Conservation (phyloP, 92 coral and sea anemone species). For the Anthopleura xanthogrammica region DNA sequence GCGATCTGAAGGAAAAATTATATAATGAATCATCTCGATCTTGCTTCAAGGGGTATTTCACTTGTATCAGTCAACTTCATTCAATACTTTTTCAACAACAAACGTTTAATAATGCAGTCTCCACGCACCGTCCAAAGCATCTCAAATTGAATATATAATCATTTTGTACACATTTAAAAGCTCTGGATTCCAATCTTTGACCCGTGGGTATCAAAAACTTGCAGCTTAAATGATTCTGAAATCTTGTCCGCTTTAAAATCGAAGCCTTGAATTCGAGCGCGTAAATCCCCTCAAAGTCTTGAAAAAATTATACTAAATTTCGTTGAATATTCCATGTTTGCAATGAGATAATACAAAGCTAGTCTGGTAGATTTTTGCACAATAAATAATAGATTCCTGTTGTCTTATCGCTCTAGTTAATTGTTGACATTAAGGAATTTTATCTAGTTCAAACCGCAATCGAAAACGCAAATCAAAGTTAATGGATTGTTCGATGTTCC, state of each 20-base stretch:
- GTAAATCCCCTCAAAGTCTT: too few relatives aligned
- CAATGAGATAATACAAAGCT: not conserved
- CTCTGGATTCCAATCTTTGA: not conserved
- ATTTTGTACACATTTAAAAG: not conserved
- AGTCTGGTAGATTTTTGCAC: not conserved
- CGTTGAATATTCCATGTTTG: too few relatives aligned
- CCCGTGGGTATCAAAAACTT: too few relatives aligned
- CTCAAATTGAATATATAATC: too few relatives aligned
- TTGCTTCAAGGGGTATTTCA: too few relatives aligned
- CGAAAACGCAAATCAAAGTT: not conserved
- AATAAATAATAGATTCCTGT: slow-evolving; percentile 1
- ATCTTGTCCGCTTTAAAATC: not conserved
- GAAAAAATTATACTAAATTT: too few relatives aligned
- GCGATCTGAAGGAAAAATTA: too few relatives aligned
- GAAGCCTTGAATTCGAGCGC: not conserved
- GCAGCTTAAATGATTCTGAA: not conserved
- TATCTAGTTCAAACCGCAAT: slow-evolving; percentile 10
- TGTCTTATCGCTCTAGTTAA: not conserved
- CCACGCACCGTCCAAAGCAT: too few relatives aligned
- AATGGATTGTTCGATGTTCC: not conserved
- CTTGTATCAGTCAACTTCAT: too few relatives aligned
- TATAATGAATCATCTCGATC: too few relatives aligned
- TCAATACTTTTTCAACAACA: too few relatives aligned
- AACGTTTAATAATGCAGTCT: too few relatives aligned
- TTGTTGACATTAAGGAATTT: slow-evolving; percentile 7